These are phyloP conservation scores for Manduca sexta DNA, from an alignment of 1,140 invertebrate genomes.

Conservation along the genomic window DNA sequence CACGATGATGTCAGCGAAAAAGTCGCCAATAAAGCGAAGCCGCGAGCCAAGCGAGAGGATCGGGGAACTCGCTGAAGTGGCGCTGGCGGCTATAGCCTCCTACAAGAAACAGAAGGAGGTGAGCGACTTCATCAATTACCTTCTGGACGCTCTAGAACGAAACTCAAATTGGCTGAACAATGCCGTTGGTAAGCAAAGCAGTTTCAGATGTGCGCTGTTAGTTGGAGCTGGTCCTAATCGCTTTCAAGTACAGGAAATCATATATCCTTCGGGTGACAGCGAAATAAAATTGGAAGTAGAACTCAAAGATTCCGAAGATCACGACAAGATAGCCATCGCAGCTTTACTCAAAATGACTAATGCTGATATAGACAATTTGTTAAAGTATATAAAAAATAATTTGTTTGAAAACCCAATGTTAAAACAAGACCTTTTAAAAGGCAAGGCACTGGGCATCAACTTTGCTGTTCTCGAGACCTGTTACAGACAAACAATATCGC, in stretches of 20 bases:
- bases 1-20: slow-evolving; percentile 36
- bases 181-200: slow-evolving; percentile 35
- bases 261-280: slow-evolving; percentile 40
- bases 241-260: slow-evolving; percentile 52
- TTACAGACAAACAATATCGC: slow-evolving; percentile 47
- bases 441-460: slow-evolving; percentile 45
- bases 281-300: slow-evolving; percentile 50
- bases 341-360: slow-evolving; percentile 43
- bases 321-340: slow-evolving; percentile 56
- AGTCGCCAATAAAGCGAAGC: slow-evolving; percentile 25
- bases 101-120: slow-evolving; percentile 56
- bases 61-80: slow-evolving; percentile 39
- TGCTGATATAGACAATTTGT: slow-evolving; percentile 35
- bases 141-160: slow-evolving; percentile 46
- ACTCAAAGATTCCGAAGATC: slow-evolving; percentile 48
- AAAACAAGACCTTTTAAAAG: slow-evolving; percentile 48
- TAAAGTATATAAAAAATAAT: slow-evolving; percentile 47
- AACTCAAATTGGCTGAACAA: slow-evolving; percentile 53
- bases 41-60: slow-evolving; percentile 23
- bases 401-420: slow-evolving; percentile 41
- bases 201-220: slow-evolving; percentile 54
- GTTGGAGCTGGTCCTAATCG: slow-evolving; percentile 54
- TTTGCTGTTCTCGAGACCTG: slow-evolving; percentile 49
- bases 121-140: slow-evolving; percentile 47
- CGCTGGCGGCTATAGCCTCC: slow-evolving; percentile 50